Evolutionary conservation across 1,140 invertebrate species (phyloP), one percentile per base, ranked within the genome.

Genomic region (Listronotus oregonensis): DNA sequence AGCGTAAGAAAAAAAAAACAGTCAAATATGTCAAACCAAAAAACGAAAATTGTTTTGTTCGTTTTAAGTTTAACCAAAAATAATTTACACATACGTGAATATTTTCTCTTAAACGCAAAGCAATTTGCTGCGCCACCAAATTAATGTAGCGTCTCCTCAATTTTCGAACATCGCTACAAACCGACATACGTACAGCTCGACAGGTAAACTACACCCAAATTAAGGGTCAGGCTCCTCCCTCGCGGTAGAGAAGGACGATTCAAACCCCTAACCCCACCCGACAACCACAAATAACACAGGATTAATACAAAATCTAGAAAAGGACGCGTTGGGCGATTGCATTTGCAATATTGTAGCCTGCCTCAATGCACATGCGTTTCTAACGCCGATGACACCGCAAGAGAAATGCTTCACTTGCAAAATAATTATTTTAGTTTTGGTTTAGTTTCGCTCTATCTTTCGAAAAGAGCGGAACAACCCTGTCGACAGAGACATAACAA

Each of bases 401-500:
- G 51, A 64, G 44, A 69, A 71, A 68, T 72, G 68, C 66, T 56
- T 61, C 62, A 69, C 68, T 68, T 68, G 60, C 59, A 70, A 75
- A 72, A 76, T 74, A 72, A 75, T 71, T 72, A 66, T 72, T 71
- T 76, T 75, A 68, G 71, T 66, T 75, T 27, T 61, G 40, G 57
- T 59, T 59, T 59, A 59, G 59, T 61, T 61, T 47, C 15, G 47
- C n/a, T 61, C 39, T 32, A 51, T 44, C 59, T 61, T 52, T 52
- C 47, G 37, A 27, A 27, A 17, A 44, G 61, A 47, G 21, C 61
- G 51, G 37, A 42, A 18, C 15, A 11, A 10, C 9, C n/a, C 17
- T 11, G 1, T 15, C 12, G 12, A 14, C 9, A 21, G 31, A 14
- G 14, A 42, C 15, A 15, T 14, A 21, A 10, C 5, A 56, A 14